A percentile compares a stretch with the other conserved stretches of the same genome.
Evolutionary conservation across 2,113 vertebrate genomes (phyloP).

Genomic region (Suncus etruscus): DNA sequence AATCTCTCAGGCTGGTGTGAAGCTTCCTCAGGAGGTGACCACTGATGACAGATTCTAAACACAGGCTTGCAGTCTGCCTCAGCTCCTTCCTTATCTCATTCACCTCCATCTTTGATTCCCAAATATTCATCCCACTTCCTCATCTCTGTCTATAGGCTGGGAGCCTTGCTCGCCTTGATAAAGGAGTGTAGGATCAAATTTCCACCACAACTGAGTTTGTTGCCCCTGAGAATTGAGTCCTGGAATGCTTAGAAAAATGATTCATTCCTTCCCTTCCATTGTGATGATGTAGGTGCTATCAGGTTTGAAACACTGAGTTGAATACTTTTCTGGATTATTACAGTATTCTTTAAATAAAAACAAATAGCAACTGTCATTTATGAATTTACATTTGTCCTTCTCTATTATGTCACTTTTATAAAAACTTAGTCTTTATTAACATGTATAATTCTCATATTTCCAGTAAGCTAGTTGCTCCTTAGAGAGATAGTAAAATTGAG

Average conservation of each 20-base stretch:
- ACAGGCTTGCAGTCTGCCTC: background rate
- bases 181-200: background rate
- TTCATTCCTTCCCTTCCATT: background rate
- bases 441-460: background rate
- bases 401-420: background rate
- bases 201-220: background rate
- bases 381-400: background rate
- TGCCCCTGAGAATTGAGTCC: background rate
- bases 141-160: background rate
- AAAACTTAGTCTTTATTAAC: background rate
- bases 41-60: background rate
- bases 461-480: background rate
- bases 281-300: rapidly evolving
- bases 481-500: background rate
- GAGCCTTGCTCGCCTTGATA: background rate
- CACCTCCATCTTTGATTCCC: background rate
- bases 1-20: background rate
- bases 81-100: background rate
- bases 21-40: background rate
- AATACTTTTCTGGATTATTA: background rate
- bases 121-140: background rate
- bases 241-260: too few species aligned
- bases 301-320: background rate
- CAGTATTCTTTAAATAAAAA: background rate
- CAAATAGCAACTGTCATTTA: background rate